Base-by-base conservation (phyloP, 2,113 vertebrate species). In the Actinemys pallida region DNA sequence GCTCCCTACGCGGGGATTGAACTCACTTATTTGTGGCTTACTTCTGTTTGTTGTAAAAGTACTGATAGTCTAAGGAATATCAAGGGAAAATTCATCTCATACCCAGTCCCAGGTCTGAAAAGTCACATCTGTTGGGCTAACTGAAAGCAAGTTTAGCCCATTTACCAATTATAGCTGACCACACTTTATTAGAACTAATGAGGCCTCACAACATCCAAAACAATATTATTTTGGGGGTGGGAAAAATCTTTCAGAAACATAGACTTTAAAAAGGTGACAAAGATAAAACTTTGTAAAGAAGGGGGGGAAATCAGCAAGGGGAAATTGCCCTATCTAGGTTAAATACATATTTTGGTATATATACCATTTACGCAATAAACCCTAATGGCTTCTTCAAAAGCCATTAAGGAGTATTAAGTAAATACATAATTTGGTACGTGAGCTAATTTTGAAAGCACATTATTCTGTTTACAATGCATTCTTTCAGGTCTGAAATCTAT, bases 341-440 rank as follows among this genome's bases (percentile, higher is more conserved):
- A 97, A 97, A 98, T 94, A 96, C 90, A 94, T 96, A 94, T 96
- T 95, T 98, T 94, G 87, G 88, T 94, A 94, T 92, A 94, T 81
- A 50, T 93, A 88, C 88, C 95, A 97, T 94, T 97, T 97, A 96
- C 91, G 89, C 88, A 92, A 86, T 94, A 49, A 31, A 94, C 91
- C 90, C 93, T 98, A 97, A 98, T 98, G 98, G 97, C 95, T 96
- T 93, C 97, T 98, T 97, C 92, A 98, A 98, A 98, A 98, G 91
- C 98, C 97, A 98, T 98, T 98, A 98, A 96, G 80, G 88, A 94
- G 53, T 95, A 92, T 97, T 97, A 98, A 96, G 98, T 96, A 98
- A 98, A 98, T 96, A 98, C 93, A 92, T 97, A 97, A 97, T 97
- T 96, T 92, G 94, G 97, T 94, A 92, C 83, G 27, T 97, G 92